A percentile compares a stretch with the other conserved stretches of the same genome.
These are phyloP conservation scores for Pararge aegeria DNA, from an alignment of 1,140 invertebrate genomes.

Conservation along the genomic window DNA sequence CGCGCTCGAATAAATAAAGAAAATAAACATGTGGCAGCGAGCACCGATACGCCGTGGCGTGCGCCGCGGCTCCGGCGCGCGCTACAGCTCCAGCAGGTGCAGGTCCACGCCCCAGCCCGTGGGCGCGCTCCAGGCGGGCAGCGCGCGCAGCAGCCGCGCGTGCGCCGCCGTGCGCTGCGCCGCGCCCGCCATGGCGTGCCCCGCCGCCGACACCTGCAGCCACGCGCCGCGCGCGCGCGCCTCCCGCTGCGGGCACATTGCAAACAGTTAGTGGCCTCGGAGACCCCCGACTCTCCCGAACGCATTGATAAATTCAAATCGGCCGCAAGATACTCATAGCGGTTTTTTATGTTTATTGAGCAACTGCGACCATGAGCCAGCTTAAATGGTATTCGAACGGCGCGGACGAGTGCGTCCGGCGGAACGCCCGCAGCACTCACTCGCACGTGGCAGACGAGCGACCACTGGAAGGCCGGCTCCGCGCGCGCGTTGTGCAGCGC, in stretches of 20 bases:
- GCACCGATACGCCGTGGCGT: too few relatives aligned
- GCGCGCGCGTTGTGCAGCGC: conserved; percentile 40
- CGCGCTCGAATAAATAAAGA: too few relatives aligned
- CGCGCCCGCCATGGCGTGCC: conserved; percentile 37
- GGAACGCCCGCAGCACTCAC: not conserved
- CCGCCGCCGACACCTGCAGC: conserved; percentile 43
- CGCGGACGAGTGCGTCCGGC: too few relatives aligned
- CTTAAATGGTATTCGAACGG: too few relatives aligned
- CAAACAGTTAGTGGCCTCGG: not conserved
- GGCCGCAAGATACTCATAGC: too few relatives aligned
- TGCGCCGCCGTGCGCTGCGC: conserved; percentile 22
- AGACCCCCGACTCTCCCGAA: too few relatives aligned
- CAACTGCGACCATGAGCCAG: too few relatives aligned
- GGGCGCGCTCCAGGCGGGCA: conserved; percentile 38
- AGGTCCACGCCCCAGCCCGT: conserved; percentile 60
- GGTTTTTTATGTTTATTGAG: too few relatives aligned
- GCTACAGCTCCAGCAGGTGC: conserved; percentile 38
- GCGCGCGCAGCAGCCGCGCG: conserved; percentile 26
- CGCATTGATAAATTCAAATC: too few relatives aligned
- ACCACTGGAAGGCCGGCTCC: conserved; percentile 8
- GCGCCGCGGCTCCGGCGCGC: not conserved
- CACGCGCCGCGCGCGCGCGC: conserved; percentile 12
- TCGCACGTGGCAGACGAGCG: conserved; percentile 15
- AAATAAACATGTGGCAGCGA: too few relatives aligned
- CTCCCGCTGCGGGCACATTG: not conserved